Evolutionary conservation across 2,797 vertebrate genomes (phyloP).

Genomic region (Rhinoraja longicauda): DNA sequence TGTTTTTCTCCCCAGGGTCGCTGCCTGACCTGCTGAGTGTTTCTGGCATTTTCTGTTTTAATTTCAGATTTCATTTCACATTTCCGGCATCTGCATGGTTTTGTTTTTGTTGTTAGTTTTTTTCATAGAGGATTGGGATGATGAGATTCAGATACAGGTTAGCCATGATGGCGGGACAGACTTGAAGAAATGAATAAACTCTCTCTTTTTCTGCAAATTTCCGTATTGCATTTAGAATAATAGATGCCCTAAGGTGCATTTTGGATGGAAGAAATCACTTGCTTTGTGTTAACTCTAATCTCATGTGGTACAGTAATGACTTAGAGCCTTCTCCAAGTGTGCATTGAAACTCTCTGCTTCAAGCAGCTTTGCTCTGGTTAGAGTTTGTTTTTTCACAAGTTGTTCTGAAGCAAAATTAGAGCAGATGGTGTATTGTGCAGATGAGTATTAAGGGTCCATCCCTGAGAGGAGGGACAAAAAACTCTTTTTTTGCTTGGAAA

Average conservation of each 20-base stretch:
- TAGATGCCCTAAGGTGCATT: background rate
- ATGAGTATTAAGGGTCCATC: too few relatives aligned
- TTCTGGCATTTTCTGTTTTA: background rate
- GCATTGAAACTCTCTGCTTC: background rate
- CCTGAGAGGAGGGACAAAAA: too few relatives aligned
- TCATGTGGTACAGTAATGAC: background rate
- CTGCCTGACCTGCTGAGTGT: background rate
- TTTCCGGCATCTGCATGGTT: background rate
- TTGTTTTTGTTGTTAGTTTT: background rate
- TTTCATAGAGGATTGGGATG: background rate
- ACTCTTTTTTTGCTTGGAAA: too few relatives aligned
- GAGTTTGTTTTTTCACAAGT: too few relatives aligned
- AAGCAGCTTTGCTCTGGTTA: too few relatives aligned
- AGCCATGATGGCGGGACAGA: background rate
- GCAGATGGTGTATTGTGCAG: too few relatives aligned
- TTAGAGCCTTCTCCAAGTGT: background rate
- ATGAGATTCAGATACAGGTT: background rate
- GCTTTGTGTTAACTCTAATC: background rate
- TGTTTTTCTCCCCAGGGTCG: too few relatives aligned
- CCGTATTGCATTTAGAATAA: background rate
- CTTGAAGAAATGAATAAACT: background rate
- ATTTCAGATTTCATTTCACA: too few relatives aligned
- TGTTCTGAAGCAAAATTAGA: too few relatives aligned
- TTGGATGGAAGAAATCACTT: background rate
- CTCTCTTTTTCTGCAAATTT: background rate